Percentiles rank a stretch among this genome's conserved stretches.
Conservation (phyloP, 64 coral and sea anemone genomes). For the Stichodactyla mertensii region DNA sequence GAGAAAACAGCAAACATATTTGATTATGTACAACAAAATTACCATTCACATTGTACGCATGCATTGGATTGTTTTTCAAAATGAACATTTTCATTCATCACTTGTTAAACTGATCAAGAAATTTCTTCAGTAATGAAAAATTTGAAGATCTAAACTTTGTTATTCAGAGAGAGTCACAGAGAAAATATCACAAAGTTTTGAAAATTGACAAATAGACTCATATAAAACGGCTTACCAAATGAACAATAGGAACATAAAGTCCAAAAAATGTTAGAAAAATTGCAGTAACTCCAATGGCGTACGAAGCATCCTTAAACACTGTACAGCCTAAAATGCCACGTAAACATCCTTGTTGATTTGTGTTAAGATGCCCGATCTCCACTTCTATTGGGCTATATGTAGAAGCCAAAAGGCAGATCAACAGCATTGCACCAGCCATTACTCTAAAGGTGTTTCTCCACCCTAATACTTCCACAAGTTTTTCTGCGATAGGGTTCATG, state of each 20-base stretch:
- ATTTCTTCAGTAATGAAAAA: too few relatives aligned
- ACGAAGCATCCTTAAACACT: conserved; percentile 26
- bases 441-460: too few relatives aligned
- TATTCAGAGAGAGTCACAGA: too few relatives aligned
- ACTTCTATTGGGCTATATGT: too few relatives aligned
- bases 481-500: too few relatives aligned
- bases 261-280: conserved; percentile 42
- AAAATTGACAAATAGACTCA: not conserved
- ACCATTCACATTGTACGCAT: not conserved
- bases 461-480: too few relatives aligned
- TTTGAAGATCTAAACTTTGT: not conserved
- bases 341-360: not conserved
- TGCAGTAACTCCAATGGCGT: conserved; percentile 1
- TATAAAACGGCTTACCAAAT: conserved; percentile 49
- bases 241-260: conserved; percentile 49
- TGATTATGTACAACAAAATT: not conserved
- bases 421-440: too few relatives aligned
- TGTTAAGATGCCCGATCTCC: too few relatives aligned
- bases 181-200: not conserved
- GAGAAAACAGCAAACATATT: not conserved
- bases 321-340: conserved; percentile 15
- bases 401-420: too few relatives aligned
- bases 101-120: too few relatives aligned
- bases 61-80: not conserved
- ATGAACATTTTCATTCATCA: too few relatives aligned